A percentile compares a stretch with the other conserved stretches of the same genome.
Evolutionary conservation across 2,888 invertebrate species (phyloP).

Genomic region (Scaptomyza tumidula): DNA sequence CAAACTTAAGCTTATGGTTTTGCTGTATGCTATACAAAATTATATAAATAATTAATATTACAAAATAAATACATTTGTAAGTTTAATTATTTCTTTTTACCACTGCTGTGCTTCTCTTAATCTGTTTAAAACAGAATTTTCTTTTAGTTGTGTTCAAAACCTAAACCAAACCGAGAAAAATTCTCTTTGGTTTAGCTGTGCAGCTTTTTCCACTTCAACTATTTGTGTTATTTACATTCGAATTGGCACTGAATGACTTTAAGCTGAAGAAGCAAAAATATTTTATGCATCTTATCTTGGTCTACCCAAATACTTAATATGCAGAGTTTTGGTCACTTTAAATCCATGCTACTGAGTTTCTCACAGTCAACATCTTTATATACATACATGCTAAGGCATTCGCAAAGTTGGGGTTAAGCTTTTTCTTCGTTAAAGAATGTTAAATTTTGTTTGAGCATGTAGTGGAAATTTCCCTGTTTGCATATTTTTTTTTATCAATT

Average conservation of each 20-base stretch:
- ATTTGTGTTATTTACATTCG: slow-evolving; percentile 49
- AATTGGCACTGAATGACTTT: slow-evolving; percentile 49
- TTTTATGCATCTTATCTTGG: slow-evolving; percentile 7
- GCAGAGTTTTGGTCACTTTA: slow-evolving; percentile 29
- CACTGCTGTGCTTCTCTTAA: neutral
- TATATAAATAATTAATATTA: too few relatives aligned
- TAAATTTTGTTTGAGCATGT: neutral
- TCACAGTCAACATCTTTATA: neutral
- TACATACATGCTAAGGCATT: neutral
- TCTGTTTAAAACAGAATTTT: neutral
- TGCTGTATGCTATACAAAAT: too few relatives aligned
- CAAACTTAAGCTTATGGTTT: too few relatives aligned
- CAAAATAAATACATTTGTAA: neutral
- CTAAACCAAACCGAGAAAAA: neutral
- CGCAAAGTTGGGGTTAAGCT: neutral
- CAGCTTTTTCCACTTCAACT: slow-evolving; percentile 39
- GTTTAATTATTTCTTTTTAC: too few relatives aligned
- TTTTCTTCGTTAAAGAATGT: neutral
- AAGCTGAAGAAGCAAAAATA: slow-evolving; percentile 21
- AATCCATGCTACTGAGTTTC: neutral
- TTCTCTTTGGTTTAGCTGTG: slow-evolving; percentile 28
- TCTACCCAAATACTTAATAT: slow-evolving; percentile 4
- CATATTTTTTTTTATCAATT: slow-evolving; percentile 12
- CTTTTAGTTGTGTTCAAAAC: neutral
- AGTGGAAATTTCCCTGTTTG: slow-evolving; percentile 1